A percentile compares a stretch with the other conserved stretches of the same genome.
Evolutionary conservation across 2,797 vertebrate genomes (phyloP).

Genomic region (Schizopygopsis malacanthus): DNA sequence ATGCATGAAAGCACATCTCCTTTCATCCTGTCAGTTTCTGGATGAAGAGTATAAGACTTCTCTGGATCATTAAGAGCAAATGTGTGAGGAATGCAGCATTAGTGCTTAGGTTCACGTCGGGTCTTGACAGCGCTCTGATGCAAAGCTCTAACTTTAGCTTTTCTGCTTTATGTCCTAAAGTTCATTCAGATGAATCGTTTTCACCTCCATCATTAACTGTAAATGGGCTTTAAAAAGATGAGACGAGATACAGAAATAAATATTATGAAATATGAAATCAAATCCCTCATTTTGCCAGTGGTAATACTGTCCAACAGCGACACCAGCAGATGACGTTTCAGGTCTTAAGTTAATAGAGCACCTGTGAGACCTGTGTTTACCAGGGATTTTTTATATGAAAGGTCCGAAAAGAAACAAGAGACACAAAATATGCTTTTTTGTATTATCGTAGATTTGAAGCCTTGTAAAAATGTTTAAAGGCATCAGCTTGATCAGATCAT

Average conservation of each 20-base stretch:
- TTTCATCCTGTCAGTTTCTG: constrained; percentile 41
- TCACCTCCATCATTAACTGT: not conserved
- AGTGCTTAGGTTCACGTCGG: constrained; percentile 31
- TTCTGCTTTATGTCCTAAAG: not conserved
- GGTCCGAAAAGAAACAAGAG: not conserved
- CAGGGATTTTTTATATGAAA: not conserved
- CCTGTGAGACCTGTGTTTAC: not conserved
- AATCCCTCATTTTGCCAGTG: not conserved
- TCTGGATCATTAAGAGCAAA: constrained; percentile 53
- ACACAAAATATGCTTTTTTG: not conserved
- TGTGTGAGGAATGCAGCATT: constrained; percentile 42
- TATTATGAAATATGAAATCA: constrained; percentile 10
- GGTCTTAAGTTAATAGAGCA: not conserved
- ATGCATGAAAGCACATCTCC: constrained; percentile 33
- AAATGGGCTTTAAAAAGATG: not conserved
- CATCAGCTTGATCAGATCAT: not conserved
- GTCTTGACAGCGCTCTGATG: constrained; percentile 24
- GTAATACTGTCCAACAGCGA: constrained; percentile 20
- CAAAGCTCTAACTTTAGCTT: not conserved
- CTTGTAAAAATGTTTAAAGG: not conserved
- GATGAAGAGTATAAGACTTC: constrained; percentile 26
- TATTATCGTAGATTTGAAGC: not conserved
- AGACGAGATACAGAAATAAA: not conserved
- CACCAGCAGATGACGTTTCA: constrained; percentile 2
- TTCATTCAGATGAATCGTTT: not conserved